A percentile compares a stretch with the other conserved stretches of the same genome.
These are phyloP conservation scores for Paedocypris sp. DNA, from an alignment of 2,113 vertebrate species.

Conservation along the genomic window DNA sequence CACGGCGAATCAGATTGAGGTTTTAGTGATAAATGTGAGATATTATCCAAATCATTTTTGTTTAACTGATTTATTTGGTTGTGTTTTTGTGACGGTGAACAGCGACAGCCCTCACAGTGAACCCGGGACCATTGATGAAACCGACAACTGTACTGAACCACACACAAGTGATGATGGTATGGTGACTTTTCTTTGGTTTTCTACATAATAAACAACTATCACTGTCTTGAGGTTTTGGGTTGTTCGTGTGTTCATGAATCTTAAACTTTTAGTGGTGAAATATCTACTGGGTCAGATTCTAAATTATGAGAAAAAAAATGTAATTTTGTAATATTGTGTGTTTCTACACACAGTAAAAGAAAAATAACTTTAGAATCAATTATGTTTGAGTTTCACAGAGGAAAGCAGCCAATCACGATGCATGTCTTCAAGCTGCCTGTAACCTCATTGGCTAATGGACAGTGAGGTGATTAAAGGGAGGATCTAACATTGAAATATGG, in stretches of 20 bases:
- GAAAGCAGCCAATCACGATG: conserved; percentile 3
- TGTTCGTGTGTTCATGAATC: no score
- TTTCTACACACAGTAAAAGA: no score
- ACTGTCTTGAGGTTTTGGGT: no score
- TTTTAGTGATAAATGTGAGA: no score
- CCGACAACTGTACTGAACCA: conserved; percentile 89
- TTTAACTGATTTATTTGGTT: conserved; percentile 12
- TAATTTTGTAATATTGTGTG: no score
- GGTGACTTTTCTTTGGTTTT: conserved; percentile 24
- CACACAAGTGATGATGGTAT: conserved; percentile 96
- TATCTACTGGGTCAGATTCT: no score
- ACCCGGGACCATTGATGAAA: conserved; percentile 89
- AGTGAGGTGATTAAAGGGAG: conserved; percentile 9
- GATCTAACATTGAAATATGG: background rate
- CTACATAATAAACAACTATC: background rate
- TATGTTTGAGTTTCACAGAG: no score
- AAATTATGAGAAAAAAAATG: no score
- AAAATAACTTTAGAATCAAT: no score
- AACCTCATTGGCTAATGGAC: conserved; percentile 10
- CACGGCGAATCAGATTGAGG: no score
- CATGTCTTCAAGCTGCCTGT: background rate
- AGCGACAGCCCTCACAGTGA: conserved; percentile 98
- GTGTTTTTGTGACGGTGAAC: conserved; percentile 28
- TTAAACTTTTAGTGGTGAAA: no score
- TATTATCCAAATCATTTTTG: no score